Percentiles rank a stretch among this genome's conserved stretches.
Evolutionary conservation across 1,140 invertebrate species (phyloP).

Genomic region (Leptinotarsa defecta): DNA sequence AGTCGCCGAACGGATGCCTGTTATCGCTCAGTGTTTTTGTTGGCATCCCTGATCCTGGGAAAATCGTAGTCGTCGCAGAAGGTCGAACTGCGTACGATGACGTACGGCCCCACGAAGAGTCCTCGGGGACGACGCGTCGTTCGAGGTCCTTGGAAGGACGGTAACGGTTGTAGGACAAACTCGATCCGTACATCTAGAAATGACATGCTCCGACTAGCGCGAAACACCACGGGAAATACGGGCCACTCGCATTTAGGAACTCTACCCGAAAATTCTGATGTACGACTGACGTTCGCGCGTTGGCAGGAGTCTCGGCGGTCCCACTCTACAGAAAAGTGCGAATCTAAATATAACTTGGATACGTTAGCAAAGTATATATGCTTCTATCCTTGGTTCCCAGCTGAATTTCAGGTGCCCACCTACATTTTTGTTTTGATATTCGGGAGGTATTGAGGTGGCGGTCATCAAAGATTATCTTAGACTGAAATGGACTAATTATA

Average conservation of each 20-base stretch:
- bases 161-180: slow-evolving; percentile 47
- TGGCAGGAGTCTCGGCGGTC: slow-evolving; percentile 11
- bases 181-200: slow-evolving; percentile 48
- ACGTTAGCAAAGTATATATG: slow-evolving; percentile 17
- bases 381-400: slow-evolving; percentile 29
- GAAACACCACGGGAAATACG: slow-evolving; percentile 11
- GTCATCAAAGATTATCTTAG: not conserved
- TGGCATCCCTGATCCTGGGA: slow-evolving; percentile 18
- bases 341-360: slow-evolving; percentile 54
- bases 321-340: slow-evolving; percentile 54
- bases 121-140: slow-evolving; percentile 22
- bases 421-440: slow-evolving; percentile 7
- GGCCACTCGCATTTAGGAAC: not conserved
- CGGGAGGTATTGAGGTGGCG: not conserved
- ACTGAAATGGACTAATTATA: no score
- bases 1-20: slow-evolving; percentile 36
- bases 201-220: slow-evolving; percentile 27
- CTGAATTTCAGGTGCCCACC: slow-evolving; percentile 9
- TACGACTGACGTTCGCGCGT: slow-evolving; percentile 29
- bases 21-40: slow-evolving; percentile 8
- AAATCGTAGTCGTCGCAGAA: slow-evolving; percentile 26
- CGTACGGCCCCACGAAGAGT: slow-evolving; percentile 32
- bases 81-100: slow-evolving; percentile 23
- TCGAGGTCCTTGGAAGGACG: slow-evolving; percentile 46
- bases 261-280: slow-evolving; percentile 20